Percentiles rank a stretch among this genome's conserved stretches.
phyloP scores from a whole-genome alignment of 1,140 invertebrate genomes.

The Cecropterus lyciades region DNA sequence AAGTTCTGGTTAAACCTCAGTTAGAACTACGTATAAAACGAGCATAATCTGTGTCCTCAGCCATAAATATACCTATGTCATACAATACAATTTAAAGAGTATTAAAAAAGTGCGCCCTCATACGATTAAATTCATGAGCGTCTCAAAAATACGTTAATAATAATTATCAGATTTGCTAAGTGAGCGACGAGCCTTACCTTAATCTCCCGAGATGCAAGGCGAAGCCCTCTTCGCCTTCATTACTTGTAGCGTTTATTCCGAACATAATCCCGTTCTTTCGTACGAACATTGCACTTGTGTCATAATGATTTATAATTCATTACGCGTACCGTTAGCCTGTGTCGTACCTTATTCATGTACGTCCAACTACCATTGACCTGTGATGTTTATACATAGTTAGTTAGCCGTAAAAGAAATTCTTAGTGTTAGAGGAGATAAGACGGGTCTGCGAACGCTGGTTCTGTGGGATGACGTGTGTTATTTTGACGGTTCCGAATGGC shows the following conservation, averaged over 20 bases:
- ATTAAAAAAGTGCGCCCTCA: no score
- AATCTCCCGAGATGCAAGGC: conserved; percentile 16
- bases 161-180: background rate
- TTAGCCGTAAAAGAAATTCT: conserved; percentile 11
- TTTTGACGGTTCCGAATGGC: conserved; percentile 59
- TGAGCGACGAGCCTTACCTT: conserved; percentile 7
- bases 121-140: no score
- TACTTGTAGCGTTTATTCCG: conserved; percentile 37
- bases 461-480: conserved; percentile 42
- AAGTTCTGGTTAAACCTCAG: no score
- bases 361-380: conserved; percentile 27
- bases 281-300: conserved; percentile 48
- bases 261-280: conserved; percentile 43
- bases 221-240: conserved; percentile 36
- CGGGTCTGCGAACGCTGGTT: conserved; percentile 1
- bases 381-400: conserved; percentile 21
- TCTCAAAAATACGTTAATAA: no score
- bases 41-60: no score
- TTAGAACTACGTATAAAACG: no score
- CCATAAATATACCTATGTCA: no score
- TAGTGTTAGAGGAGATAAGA: conserved; percentile 20
- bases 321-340: conserved; percentile 43
- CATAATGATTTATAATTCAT: conserved; percentile 51
- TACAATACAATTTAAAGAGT: no score
- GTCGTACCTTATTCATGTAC: conserved; percentile 30